Evolutionary conservation across 2,888 invertebrate species (phyloP).

Genomic region (Odontocerum albicorne): DNA sequence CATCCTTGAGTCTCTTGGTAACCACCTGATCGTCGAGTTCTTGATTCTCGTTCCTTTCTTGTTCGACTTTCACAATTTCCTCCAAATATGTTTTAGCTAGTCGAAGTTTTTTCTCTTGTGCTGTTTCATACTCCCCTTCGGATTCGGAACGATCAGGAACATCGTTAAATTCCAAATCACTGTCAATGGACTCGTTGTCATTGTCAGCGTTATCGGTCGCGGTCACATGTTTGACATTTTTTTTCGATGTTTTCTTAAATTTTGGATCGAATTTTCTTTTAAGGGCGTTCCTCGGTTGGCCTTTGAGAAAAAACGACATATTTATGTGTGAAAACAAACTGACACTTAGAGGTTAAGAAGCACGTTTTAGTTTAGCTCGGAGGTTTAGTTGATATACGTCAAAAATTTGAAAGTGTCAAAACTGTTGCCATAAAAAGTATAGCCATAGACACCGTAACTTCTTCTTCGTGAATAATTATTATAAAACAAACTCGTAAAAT

Average conservation of each 20-base stretch:
- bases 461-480: no score
- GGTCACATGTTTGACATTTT: conserved; percentile 31
- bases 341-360: conserved; percentile 8
- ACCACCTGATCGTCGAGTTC: conserved; percentile 67
- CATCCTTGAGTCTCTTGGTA: conserved; percentile 77
- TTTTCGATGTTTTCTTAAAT: conserved; percentile 36
- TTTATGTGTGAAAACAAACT: neutral
- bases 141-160: conserved; percentile 53
- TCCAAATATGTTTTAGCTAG: conserved; percentile 88
- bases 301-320: conserved; percentile 59
- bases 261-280: conserved; percentile 58
- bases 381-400: no score
- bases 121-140: conserved; percentile 75
- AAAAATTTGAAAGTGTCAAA: no score
- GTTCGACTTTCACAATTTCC: conserved; percentile 83
- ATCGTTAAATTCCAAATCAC: conserved; percentile 63
- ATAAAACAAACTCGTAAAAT: no score
- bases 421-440: no score
- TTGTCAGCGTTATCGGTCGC: conserved; percentile 50
- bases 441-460: no score
- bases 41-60: conserved; percentile 64
- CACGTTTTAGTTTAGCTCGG: no score
- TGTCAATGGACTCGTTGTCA: conserved; percentile 65
- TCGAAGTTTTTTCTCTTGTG: conserved; percentile 87
- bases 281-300: conserved; percentile 56